These are phyloP conservation scores for Cinara cedri DNA, from an alignment of 2,888 invertebrate genomes.

Conservation along the genomic window DNA sequence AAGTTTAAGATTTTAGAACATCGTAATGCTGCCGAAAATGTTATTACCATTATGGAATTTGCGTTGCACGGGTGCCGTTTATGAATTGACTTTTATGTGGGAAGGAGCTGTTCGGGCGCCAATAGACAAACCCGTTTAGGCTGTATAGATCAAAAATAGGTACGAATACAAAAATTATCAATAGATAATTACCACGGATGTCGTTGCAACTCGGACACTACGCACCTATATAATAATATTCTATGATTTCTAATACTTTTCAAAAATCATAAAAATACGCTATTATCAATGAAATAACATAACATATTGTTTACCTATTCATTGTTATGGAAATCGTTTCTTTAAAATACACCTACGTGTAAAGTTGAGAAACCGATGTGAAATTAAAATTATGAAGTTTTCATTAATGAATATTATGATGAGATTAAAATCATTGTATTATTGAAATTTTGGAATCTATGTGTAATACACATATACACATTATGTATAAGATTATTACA, in stretches of 20 bases:
- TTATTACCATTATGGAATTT: conserved; percentile 2
- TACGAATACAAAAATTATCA: neutral
- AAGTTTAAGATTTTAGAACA: too few relatives aligned
- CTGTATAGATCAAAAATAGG: conserved; percentile 15
- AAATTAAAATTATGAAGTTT: neutral
- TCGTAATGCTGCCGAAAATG: too few relatives aligned
- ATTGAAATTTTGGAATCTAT: neutral
- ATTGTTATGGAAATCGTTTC: neutral
- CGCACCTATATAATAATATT: neutral
- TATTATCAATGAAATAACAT: neutral
- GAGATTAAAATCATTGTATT: conserved; percentile 2
- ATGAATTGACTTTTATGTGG: too few relatives aligned
- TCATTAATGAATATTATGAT: neutral
- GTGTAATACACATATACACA: neutral
- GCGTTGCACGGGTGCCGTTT: neutral
- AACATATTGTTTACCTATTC: too few relatives aligned
- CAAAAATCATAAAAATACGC: conserved; percentile 10
- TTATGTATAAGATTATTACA: too few relatives aligned
- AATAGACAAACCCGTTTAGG: too few relatives aligned
- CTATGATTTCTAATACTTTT: neutral
- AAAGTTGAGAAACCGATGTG: neutral
- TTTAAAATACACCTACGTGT: neutral
- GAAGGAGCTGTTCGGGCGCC: too few relatives aligned
- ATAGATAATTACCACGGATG: neutral
- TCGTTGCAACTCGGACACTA: neutral